Percentiles rank a stretch among this genome's conserved stretches.
Conservation (phyloP, 2,888 invertebrate genomes). For the Didymodactylos carnosus region DNA sequence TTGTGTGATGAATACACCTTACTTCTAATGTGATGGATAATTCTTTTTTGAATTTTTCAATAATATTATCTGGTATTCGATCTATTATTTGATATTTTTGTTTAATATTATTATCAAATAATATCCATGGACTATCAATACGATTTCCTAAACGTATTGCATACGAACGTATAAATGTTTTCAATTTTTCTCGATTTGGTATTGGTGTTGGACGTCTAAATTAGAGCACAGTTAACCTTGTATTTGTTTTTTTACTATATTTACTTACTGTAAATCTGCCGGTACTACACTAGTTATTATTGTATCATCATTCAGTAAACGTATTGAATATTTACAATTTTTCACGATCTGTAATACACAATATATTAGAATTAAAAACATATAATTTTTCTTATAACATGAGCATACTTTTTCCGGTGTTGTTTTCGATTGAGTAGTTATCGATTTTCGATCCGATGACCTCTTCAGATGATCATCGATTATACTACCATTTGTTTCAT, state of each 20-base stretch:
- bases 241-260: not conserved
- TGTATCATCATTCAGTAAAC: not conserved
- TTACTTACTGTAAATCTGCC: not conserved
- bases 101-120: not conserved
- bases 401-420: not conserved
- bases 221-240: not conserved
- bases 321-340: not conserved
- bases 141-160: not conserved
- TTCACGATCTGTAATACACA: not conserved
- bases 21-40: not conserved
- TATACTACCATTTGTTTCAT: no score
- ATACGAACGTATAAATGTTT: not conserved
- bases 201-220: not conserved
- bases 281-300: not conserved
- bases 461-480: not conserved
- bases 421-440: not conserved
- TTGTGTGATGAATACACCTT: no score
- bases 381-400: not conserved
- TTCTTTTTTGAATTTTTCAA: not conserved
- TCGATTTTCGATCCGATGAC: not conserved
- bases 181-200: not conserved
- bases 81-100: not conserved
- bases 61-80: not conserved
- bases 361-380: not conserved
- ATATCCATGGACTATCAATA: not conserved